Conservation (phyloP, 2,113 vertebrate species). For the Pongo pygmaeus region DNA sequence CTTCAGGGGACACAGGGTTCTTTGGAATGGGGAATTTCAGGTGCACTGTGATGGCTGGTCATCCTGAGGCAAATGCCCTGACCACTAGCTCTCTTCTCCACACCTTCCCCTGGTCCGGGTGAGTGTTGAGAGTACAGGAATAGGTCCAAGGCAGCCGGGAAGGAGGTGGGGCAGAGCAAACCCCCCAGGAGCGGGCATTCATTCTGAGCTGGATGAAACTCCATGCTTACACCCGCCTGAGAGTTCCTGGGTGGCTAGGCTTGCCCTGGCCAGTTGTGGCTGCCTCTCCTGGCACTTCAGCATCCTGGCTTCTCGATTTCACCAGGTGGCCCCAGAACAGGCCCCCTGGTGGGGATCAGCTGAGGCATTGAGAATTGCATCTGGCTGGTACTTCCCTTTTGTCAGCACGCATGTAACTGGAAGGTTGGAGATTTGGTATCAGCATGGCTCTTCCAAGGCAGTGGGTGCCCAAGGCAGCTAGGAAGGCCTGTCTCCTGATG, state of each 20-base stretch:
- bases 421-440: background rate
- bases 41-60: background rate
- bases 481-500: fast-evolving
- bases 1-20: background rate
- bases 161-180: background rate
- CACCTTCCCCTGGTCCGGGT: background rate
- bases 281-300: fast-evolving
- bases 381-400: background rate
- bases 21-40: too few relatives aligned
- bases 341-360: too few relatives aligned
- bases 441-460: background rate
- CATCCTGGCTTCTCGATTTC: background rate
- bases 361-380: fast-evolving
- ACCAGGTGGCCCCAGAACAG: background rate
- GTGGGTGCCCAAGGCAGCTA: background rate
- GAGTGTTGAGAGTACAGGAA: too few relatives aligned
- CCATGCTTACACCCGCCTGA: background rate
- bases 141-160: background rate
- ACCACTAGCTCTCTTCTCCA: background rate
- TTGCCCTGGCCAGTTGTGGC: background rate
- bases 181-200: background rate
- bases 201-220: too few relatives aligned
- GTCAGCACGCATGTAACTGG: background rate
- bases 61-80: background rate
- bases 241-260: background rate